phyloP scores from a whole-genome alignment of 2,888 invertebrate species.

The Hypercompe scribonia region DNA sequence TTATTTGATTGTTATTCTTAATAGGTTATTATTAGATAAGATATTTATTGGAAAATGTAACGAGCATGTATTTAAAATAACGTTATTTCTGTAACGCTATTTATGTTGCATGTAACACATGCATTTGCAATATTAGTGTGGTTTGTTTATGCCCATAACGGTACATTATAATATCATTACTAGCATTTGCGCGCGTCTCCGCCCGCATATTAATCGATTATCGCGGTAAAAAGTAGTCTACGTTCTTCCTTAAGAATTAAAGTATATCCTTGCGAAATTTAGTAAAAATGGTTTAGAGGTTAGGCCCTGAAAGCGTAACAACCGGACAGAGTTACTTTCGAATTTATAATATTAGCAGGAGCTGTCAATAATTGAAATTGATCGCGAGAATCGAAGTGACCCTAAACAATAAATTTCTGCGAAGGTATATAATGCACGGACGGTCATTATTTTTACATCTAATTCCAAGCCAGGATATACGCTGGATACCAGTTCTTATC shows the following conservation, averaged over 20 bases:
- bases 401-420: neutral
- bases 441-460: neutral
- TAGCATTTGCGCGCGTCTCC: neutral
- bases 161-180: neutral
- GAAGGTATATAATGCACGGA: neutral
- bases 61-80: constrained; percentile 44
- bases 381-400: neutral
- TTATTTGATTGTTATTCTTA: constrained; percentile 50
- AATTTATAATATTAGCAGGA: neutral
- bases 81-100: constrained; percentile 37
- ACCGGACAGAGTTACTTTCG: no score
- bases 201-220: neutral
- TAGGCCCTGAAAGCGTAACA: no score
- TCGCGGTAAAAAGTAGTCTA: neutral
- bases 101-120: constrained; percentile 43
- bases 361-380: neutral
- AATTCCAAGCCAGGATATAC: neutral
- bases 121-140: neutral
- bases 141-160: neutral
- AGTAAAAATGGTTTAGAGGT: neutral
- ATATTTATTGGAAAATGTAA: constrained; percentile 63
- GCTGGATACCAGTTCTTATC: neutral
- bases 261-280: neutral
- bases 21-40: constrained; percentile 58
- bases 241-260: no score